Evolutionary conservation across 1,140 invertebrate species (phyloP), one percentile per base, ranked within the genome.

Genomic region (Orchestia grillus): DNA sequence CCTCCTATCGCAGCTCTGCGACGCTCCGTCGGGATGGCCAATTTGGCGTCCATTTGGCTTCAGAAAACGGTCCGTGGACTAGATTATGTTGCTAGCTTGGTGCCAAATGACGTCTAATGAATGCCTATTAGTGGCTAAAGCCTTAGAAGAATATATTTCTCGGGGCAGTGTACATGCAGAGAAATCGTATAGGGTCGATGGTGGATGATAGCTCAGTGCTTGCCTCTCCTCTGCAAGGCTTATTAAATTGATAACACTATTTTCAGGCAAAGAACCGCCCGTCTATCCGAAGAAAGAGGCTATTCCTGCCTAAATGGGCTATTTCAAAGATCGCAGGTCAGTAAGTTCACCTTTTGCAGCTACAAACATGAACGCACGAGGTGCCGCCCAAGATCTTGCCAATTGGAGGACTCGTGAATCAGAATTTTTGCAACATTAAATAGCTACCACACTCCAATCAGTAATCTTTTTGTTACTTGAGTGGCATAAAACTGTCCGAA

Each of bases 81-180:
- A 94, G 92, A 94, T 94, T 94, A 94, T 94, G 92, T 94, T 94
- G 44, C 92, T 94, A 94, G 92, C 92, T 94, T 42, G 92, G 92
- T 94, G 92, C 92, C 92, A 94, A 94, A 94, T 45, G 92, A 47
- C 92, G 6, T 44, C 92, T 94, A 94, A 94, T 94, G 92, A 94
- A 94, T 47, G 40, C 43, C 92, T 94, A 94, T 94, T 94, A 94
- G 92, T 45, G 92, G 44, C 43, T 47, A 45, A 44, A 45, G 36
- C 44, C 44, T 45, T 47, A n/a, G 92, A 94, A 40, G 44, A 94
- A 45, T 94, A 94, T 94, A 19, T 94, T 47, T 45, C 92, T 94
- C 44, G 16, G 40, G 36, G 92, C 43, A n/a, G 44, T 94, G 92
- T 45, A 42, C 44, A 94, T 94, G 44, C 44, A 94, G 36, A 40